Evolutionary conservation across 2,113 vertebrate genomes (phyloP).

Genomic region (Sminthopsis crassicaudata): DNA sequence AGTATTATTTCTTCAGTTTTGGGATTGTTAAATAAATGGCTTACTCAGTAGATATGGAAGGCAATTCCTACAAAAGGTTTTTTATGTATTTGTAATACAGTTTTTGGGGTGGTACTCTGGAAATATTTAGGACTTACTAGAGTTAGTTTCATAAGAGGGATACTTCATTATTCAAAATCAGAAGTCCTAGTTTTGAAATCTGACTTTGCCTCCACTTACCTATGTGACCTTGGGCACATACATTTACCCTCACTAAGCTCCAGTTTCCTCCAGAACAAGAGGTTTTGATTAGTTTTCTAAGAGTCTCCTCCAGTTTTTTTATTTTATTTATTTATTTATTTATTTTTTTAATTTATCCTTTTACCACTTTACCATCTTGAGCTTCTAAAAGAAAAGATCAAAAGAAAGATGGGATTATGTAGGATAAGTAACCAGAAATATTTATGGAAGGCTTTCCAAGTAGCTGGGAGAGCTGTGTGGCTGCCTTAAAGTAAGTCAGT

Average conservation of each 20-base stretch:
- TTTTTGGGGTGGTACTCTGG: neutral
- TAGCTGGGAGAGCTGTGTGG: neutral
- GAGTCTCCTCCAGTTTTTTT: neutral
- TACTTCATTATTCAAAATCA: neutral
- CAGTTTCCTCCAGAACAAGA: neutral
- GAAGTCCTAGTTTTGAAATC: neutral
- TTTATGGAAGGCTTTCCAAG: neutral
- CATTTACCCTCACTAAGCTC: neutral
- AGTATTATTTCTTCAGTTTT: slow-evolving; percentile 65
- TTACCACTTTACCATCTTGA: neutral
- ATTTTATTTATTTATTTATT: no score
- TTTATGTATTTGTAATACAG: neutral
- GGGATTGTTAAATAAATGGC: neutral
- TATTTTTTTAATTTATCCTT: neutral
- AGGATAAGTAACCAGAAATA: neutral
- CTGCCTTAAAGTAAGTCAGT: neutral
- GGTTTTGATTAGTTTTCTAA: neutral
- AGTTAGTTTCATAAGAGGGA: neutral
- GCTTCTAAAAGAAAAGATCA: neutral
- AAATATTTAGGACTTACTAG: neutral
- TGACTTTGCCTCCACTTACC: neutral
- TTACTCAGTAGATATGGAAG: neutral
- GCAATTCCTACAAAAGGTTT: neutral
- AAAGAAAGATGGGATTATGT: neutral
- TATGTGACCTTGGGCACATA: neutral